Percentiles rank a stretch among this genome's conserved stretches.
Conservation (phyloP, 2,888 invertebrate species). For the Sipunculus nudus region DNA sequence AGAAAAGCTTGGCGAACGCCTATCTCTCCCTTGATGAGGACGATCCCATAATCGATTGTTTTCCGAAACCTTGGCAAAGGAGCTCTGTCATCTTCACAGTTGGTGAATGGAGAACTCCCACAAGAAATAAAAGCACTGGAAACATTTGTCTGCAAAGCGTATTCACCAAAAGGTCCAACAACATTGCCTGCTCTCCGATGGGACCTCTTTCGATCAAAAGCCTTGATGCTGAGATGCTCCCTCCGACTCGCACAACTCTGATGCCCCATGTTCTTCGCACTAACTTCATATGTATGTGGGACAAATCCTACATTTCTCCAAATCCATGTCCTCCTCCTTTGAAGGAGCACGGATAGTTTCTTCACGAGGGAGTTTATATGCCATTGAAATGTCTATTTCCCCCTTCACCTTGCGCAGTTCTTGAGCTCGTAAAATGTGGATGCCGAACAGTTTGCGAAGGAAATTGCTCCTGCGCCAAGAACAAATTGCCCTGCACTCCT, state of each 20-base stretch:
- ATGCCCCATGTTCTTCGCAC: slow-evolving; percentile 1
- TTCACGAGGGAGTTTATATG: slow-evolving; percentile 1
- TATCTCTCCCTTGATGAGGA: background rate
- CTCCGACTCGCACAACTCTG: slow-evolving; percentile 10
- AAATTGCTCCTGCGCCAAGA: slow-evolving; percentile 14
- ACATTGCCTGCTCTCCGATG: slow-evolving; percentile 6
- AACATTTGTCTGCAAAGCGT: background rate
- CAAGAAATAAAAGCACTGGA: slow-evolving; percentile 1
- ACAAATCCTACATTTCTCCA: background rate
- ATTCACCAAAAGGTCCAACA: slow-evolving; percentile 1
- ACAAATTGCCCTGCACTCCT: slow-evolving; percentile 17
- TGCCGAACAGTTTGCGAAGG: slow-evolving; percentile 11
- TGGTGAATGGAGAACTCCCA: background rate
- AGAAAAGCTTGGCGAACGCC: slow-evolving; percentile 20
- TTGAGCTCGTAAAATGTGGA: slow-evolving; percentile 17
- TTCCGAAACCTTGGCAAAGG: background rate
- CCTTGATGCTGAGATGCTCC: slow-evolving; percentile 19
- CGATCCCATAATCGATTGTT: slow-evolving; percentile 6
- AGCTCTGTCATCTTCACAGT: background rate
- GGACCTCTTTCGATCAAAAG: slow-evolving; percentile 17
- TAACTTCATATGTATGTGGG: background rate
- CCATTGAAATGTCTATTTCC: slow-evolving; percentile 10
- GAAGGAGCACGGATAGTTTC: background rate
- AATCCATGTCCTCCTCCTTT: background rate
- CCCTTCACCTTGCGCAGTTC: slow-evolving; percentile 4